Percentiles rank a stretch among this genome's conserved stretches.
Evolutionary conservation across 1,140 invertebrate species (phyloP).

Genomic region (Saxidomus purpurata): DNA sequence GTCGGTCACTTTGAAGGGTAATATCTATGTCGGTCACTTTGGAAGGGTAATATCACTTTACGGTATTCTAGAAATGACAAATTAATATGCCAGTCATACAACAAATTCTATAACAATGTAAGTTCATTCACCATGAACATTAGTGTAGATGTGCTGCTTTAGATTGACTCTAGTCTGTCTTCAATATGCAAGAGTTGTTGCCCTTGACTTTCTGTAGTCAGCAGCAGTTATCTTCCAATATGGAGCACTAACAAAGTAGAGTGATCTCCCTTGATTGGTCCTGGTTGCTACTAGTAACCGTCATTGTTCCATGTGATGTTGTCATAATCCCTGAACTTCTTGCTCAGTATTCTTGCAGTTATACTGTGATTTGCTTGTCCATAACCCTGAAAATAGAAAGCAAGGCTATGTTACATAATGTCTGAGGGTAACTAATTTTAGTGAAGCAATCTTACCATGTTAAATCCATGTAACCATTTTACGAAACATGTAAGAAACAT

Average conservation of each 20-base stretch:
- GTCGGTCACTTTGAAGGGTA: too few relatives aligned
- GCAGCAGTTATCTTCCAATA: slow-evolving; percentile 32
- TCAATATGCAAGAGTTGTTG: background rate
- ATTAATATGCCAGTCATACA: background rate
- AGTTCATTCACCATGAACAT: background rate
- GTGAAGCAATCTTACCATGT: too few relatives aligned
- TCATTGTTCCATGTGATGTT: slow-evolving; percentile 93
- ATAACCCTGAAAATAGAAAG: slow-evolving; percentile 89
- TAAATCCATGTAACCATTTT: too few relatives aligned
- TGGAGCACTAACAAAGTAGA: slow-evolving; percentile 5
- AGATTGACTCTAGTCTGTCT: slow-evolving; percentile 4
- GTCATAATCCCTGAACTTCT: slow-evolving; percentile 90
- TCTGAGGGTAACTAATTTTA: too few relatives aligned
- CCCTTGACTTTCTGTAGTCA: slow-evolving; percentile 35
- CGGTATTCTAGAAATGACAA: too few relatives aligned
- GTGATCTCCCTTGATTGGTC: slow-evolving; percentile 48
- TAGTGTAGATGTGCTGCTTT: too few relatives aligned
- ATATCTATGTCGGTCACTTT: too few relatives aligned
- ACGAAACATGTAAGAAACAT: too few relatives aligned
- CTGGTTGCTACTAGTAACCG: slow-evolving; percentile 89
- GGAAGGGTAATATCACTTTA: too few relatives aligned
- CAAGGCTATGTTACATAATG: too few relatives aligned
- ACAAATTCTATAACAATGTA: background rate
- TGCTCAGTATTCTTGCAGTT: slow-evolving; percentile 91
- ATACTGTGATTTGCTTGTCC: slow-evolving; percentile 94